Conservation (phyloP, 2,888 invertebrate species). For the Leucania comma region DNA sequence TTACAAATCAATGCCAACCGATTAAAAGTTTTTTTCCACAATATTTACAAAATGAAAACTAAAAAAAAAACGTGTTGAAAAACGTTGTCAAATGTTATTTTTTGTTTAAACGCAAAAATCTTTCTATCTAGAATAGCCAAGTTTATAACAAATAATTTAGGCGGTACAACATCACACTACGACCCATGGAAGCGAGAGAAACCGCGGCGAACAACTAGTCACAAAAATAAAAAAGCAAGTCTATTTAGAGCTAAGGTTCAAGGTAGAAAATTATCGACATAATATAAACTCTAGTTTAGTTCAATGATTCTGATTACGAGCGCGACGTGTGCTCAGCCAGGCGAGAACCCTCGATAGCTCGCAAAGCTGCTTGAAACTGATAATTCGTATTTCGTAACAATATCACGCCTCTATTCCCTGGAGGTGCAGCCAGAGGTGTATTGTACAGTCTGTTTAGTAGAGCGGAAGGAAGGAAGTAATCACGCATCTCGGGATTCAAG, state of each 20-base stretch:
- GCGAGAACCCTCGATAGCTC: slow-evolving; percentile 42
- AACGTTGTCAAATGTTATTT: too few species aligned
- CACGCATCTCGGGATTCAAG: too few species aligned
- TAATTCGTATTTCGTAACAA: slow-evolving; percentile 22
- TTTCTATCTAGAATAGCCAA: too few species aligned
- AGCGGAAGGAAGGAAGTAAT: background rate
- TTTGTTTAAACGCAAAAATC: too few species aligned
- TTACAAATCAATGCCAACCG: too few species aligned
- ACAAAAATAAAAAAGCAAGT: slow-evolving; percentile 1
- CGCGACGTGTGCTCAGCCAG: slow-evolving; percentile 37
- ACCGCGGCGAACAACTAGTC: background rate
- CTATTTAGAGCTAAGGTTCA: background rate
- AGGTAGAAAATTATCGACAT: slow-evolving; percentile 21
- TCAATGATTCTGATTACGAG: slow-evolving; percentile 37
- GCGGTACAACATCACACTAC: too few species aligned
- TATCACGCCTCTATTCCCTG: background rate
- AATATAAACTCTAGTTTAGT: slow-evolving; percentile 20
- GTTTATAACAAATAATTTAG: too few species aligned
- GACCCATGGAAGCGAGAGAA: too few species aligned
- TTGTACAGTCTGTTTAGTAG: background rate
- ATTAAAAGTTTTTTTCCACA: too few species aligned
- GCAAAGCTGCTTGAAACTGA: slow-evolving; percentile 24
- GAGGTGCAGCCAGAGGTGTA: background rate
- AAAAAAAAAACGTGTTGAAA: too few species aligned
- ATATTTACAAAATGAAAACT: too few species aligned